Evolutionary conservation across 2,888 invertebrate genomes (phyloP).

Genomic region (Phyllotreta cruciferae): DNA sequence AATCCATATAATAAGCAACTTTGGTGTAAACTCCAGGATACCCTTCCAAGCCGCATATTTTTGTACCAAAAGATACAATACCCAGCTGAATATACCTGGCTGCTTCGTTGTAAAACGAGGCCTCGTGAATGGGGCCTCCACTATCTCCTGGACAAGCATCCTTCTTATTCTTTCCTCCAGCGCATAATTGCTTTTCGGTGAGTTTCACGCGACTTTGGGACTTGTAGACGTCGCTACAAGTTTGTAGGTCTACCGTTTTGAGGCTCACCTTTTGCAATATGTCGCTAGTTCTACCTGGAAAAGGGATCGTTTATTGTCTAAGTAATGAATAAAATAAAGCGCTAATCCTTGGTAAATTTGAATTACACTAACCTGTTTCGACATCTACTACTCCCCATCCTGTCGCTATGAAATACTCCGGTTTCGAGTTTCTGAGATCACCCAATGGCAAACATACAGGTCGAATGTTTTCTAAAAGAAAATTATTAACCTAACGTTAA

Average conservation of each 20-base stretch:
- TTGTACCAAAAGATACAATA: constrained; percentile 64
- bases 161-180: constrained; percentile 66
- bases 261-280: constrained; percentile 60
- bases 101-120: constrained; percentile 54
- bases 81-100: constrained; percentile 66
- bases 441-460: constrained; percentile 62
- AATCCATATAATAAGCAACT: constrained; percentile 68
- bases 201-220: constrained; percentile 48
- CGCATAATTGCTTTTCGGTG: constrained; percentile 65
- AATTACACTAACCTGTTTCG: constrained; percentile 15
- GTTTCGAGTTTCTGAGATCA: constrained; percentile 51
- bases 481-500: background rate
- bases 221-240: constrained; percentile 42
- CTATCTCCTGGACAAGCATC: constrained; percentile 75
- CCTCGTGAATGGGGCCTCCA: constrained; percentile 69
- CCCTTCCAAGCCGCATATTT: constrained; percentile 59
- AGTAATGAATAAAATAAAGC: no score
- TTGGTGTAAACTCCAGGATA: constrained; percentile 77
- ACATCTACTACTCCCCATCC: constrained; percentile 77
- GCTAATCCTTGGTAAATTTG: no score
- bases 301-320: no score
- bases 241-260: constrained; percentile 54
- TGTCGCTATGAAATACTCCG: constrained; percentile 68
- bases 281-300: constrained; percentile 49
- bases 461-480: constrained; percentile 55